phyloP scores from a whole-genome alignment of 2,797 vertebrate species.

The Catharus ustulatus region DNA sequence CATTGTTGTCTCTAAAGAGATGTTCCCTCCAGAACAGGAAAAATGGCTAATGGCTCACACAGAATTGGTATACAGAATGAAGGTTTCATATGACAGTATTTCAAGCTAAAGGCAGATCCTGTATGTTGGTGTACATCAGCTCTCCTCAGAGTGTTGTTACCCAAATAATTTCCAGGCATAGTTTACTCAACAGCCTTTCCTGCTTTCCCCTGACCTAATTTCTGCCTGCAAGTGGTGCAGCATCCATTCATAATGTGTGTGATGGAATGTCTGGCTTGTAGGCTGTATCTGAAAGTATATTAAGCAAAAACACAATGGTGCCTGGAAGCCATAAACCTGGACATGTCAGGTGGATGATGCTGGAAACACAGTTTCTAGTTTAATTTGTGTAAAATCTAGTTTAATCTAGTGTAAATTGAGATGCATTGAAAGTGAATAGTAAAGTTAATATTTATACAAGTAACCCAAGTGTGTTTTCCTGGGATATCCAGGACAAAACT shows the following conservation, averaged over 20 bases:
- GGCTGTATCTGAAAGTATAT: not conserved
- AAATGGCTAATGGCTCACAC: conserved; percentile 20
- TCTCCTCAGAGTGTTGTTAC: not conserved
- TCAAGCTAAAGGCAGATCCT: not conserved
- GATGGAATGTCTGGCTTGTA: not conserved
- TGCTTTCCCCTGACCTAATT: not conserved
- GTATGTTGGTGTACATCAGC: not conserved
- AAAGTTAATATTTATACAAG: not conserved
- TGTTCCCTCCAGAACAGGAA: not conserved
- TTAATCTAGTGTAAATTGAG: not conserved
- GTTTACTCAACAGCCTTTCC: not conserved
- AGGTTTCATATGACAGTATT: not conserved
- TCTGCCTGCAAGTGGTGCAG: not conserved
- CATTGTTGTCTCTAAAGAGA: not conserved
- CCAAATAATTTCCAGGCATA: not conserved
- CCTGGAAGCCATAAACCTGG: not conserved
- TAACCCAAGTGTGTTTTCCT: not conserved
- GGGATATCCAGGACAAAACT: not conserved
- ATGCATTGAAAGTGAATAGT: not conserved
- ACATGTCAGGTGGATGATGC: not conserved
- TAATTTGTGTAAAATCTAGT: not conserved
- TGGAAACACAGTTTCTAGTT: not conserved
- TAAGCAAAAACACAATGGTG: not conserved
- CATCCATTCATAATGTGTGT: accelerated
- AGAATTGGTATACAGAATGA: not conserved